These are phyloP conservation scores for Panthera tigris DNA, from an alignment of 2,113 vertebrate species.

Conservation along the genomic window DNA sequence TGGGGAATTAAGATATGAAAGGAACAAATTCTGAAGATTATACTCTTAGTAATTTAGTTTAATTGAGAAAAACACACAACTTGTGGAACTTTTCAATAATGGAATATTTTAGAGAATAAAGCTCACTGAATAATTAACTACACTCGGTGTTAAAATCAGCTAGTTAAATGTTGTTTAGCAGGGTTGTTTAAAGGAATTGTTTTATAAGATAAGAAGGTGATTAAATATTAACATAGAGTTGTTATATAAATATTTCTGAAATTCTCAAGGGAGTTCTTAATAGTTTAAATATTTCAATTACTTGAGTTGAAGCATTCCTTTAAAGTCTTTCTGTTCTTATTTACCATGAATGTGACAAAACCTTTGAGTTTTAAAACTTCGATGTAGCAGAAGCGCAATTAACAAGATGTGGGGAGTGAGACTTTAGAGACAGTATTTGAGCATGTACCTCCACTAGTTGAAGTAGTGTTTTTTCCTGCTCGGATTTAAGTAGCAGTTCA, in stretches of 20 bases:
- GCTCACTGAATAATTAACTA: not conserved
- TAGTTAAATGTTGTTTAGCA: constrained; percentile 12
- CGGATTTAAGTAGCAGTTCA: constrained; percentile 89
- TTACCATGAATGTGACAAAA: not conserved
- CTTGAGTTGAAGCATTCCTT: not conserved
- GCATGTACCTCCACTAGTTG: constrained; percentile 92
- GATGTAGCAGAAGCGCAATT: not conserved
- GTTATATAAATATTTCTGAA: not conserved
- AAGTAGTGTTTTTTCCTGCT: constrained; percentile 91
- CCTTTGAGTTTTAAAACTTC: not conserved
- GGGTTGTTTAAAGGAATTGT: not conserved
- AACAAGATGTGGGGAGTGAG: rapidly evolving
- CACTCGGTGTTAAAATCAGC: not conserved
- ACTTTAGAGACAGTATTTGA: not conserved
- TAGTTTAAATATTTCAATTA: not conserved
- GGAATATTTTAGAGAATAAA: not conserved
- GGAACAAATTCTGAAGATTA: not conserved
- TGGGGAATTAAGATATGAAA: not conserved
- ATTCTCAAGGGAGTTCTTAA: not conserved
- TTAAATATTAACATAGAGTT: not conserved
- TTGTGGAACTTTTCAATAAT: not conserved
- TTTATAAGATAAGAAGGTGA: not conserved
- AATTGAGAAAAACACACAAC: not conserved
- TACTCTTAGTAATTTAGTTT: not conserved
- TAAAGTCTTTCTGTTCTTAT: not conserved